These are phyloP conservation scores for Drosophila sulfurigaster DNA, from an alignment of 1,140 invertebrate genomes.

Conservation along the genomic window DNA sequence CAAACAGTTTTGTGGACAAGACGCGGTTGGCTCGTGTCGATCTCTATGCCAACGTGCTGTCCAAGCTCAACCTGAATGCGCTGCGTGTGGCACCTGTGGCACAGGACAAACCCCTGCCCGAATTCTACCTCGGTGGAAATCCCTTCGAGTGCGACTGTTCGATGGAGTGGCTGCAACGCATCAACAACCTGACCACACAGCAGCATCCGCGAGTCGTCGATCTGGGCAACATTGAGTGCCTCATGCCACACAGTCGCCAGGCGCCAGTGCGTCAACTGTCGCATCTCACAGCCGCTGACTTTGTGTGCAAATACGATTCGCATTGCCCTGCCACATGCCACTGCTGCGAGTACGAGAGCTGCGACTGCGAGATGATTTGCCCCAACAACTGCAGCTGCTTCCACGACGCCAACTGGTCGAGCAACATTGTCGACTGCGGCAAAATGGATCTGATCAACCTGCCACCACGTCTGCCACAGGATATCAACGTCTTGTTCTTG, in stretches of 20 bases:
- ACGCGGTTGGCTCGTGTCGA: conserved; percentile 92
- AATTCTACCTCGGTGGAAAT: conserved; percentile 94
- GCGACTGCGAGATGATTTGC: conserved; percentile 94
- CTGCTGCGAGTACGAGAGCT: conserved; percentile 94
- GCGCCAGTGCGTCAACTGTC: conserved; percentile 90
- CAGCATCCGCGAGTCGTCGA: conserved; percentile 93
- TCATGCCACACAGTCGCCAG: conserved; percentile 91
- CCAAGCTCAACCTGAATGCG: conserved; percentile 91
- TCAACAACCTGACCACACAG: conserved; percentile 89
- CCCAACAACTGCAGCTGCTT: conserved; percentile 94
- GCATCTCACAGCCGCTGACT: conserved; percentile 90
- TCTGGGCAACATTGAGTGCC: conserved; percentile 92
- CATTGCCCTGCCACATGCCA: conserved; percentile 93
- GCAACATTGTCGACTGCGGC: conserved; percentile 93
- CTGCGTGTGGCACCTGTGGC: conserved; percentile 89
- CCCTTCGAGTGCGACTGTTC: conserved; percentile 95
- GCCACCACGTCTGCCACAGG: conserved; percentile 93
- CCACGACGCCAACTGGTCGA: conserved; percentile 94
- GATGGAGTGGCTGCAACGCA: conserved; percentile 94
- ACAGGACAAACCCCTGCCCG: conserved; percentile 88
- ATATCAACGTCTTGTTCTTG: conserved; percentile 95
- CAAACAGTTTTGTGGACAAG: conserved; percentile 92
- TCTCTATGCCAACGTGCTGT: conserved; percentile 93
- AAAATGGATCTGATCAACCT: conserved; percentile 89
- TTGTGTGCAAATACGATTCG: conserved; percentile 92